Evolutionary conservation across 1,140 invertebrate species (phyloP).

Genomic region (Penaeus japonicus): DNA sequence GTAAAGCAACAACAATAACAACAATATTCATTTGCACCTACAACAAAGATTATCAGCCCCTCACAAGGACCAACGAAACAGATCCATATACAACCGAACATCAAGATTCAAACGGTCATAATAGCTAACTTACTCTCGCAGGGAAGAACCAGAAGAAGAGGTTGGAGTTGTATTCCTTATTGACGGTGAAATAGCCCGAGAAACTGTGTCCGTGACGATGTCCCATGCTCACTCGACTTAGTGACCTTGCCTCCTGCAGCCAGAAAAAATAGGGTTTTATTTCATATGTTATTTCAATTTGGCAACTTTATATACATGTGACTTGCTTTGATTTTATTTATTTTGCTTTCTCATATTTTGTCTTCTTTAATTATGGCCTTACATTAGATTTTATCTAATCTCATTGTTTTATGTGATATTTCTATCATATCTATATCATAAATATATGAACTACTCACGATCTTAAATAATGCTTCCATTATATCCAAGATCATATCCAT

Average conservation of each 20-base stretch:
- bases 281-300: too few relatives aligned
- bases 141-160: slow-evolving; percentile 92
- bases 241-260: slow-evolving; percentile 49
- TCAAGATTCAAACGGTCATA: not conserved
- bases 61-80: too few relatives aligned
- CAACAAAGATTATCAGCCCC: too few relatives aligned
- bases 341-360: too few relatives aligned
- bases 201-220: slow-evolving; percentile 65
- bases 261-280: not conserved
- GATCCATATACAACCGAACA: not conserved
- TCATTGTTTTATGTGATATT: too few relatives aligned
- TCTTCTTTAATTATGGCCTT: too few relatives aligned
- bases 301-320: not conserved
- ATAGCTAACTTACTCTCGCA: slow-evolving; percentile 66
- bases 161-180: slow-evolving; percentile 79
- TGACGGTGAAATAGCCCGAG: slow-evolving; percentile 78
- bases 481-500: too few relatives aligned
- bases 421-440: too few relatives aligned
- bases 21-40: not conserved
- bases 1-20: slow-evolving; percentile 17
- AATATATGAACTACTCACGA: too few relatives aligned
- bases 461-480: too few relatives aligned
- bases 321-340: too few relatives aligned
- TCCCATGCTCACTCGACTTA: slow-evolving; percentile 43
- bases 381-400: too few relatives aligned